Base-by-base conservation (phyloP, 2,797 vertebrate species). In the Pogonophryne albipinna region DNA sequence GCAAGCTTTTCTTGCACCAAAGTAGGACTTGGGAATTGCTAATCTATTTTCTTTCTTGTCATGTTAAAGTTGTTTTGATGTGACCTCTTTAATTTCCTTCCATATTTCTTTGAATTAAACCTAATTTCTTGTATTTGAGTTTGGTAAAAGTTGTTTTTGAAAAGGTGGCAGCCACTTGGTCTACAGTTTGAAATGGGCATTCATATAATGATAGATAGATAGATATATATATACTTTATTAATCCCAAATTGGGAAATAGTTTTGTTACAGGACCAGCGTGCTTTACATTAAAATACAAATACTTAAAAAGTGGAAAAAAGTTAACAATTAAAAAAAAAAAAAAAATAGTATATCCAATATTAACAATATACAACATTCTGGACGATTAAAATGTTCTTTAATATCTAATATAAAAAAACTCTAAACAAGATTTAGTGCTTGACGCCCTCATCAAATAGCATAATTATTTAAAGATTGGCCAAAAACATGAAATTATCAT, bases 1-100 rank as follows among this genome's bases (percentile, higher is more conserved):
- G 19, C 16, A 12, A 19, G 17, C 44, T 52, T 44, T 58, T 57
- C 17, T 52, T 64, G 9, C 7, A 56, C 14, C 31, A 42, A 60
- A 60, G 4, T 50, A 34, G 45, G 10, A 38, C 52, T 7, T 49
- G 42, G 34, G 20, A 13, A 31, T 68, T 65, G 34, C 31, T n/a
- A 11, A 49, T 66, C 56, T 52, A 12, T 78, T 79, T 66, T 58
- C 31, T 51, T 1, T 63, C 14, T 0, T 64, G 56, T 74, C 61
- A 42, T 58, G 20, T 42, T 58, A 6, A 4, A 50, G 4, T 56
- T 19, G 16, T 73, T 59, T 58, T 65, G 17, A 12, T 23, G 13
- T 14, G 41, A 11, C 7, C 4, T 20, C 5, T 52, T 42, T 17
- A 17, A 23, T 45, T 45, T 55, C 4, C 15, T 56, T 55, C 9